A percentile compares a stretch with the other conserved stretches of the same genome.
These are phyloP conservation scores for Andrena hattorfiana DNA, from an alignment of 2,888 invertebrate species.

Conservation along the genomic window DNA sequence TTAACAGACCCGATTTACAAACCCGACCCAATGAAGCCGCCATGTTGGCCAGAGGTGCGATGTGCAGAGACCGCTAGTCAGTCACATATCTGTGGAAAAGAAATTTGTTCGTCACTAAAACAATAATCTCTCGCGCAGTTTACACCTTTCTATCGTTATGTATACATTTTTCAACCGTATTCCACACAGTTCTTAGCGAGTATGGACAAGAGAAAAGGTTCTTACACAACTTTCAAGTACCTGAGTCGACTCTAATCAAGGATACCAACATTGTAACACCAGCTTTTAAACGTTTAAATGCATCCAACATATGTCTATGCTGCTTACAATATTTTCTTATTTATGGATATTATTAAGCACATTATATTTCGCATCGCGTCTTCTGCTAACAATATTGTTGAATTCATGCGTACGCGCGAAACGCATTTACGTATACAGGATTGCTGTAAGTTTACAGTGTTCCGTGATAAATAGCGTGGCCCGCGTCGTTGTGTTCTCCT, in stretches of 20 bases:
- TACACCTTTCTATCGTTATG: background rate
- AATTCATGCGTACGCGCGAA: background rate
- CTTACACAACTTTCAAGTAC: conserved; percentile 57
- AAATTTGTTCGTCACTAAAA: background rate
- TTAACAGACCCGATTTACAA: conserved; percentile 93
- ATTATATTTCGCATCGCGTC: background rate
- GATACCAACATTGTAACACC: conserved; percentile 43
- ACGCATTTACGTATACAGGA: background rate
- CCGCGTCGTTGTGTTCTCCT: background rate
- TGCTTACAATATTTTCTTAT: background rate
- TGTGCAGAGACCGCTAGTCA: conserved; percentile 77
- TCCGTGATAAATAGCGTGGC: background rate
- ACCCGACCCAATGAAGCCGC: conserved; percentile 95
- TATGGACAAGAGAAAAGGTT: conserved; percentile 9
- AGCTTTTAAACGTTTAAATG: conserved; percentile 35
- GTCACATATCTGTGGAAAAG: conserved; percentile 37
- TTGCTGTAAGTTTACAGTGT: background rate
- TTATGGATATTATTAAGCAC: background rate
- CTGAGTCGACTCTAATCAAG: conserved; percentile 50
- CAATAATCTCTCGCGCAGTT: background rate
- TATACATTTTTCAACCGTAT: conserved; percentile 1
- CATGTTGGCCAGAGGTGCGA: conserved; percentile 89
- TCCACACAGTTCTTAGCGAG: background rate
- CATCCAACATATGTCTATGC: background rate
- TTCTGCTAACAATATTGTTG: background rate